Conservation (phyloP, 1,140 invertebrate species). For the Goniozus legneri region DNA sequence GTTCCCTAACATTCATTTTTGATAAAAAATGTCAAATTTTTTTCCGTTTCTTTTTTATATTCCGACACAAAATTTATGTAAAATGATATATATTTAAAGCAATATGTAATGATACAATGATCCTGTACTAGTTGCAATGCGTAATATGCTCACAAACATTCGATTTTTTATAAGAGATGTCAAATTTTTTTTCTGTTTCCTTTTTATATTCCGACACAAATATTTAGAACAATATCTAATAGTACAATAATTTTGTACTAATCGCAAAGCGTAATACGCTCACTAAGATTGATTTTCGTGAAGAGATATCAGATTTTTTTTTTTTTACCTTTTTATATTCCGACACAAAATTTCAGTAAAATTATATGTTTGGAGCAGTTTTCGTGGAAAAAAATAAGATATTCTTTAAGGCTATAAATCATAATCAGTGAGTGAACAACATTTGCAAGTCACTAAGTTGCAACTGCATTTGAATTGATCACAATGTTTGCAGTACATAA, state of each 20-base stretch:
- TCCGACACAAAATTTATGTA: no score
- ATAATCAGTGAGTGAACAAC: no score
- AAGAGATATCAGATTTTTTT: constrained; percentile 1
- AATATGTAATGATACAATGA: neutral
- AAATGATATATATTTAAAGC: no score
- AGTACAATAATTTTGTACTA: neutral
- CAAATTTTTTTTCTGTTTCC: constrained; percentile 2
- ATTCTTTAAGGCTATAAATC: no score
- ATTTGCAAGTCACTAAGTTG: no score
- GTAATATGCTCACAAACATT: neutral
- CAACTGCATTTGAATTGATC: no score
- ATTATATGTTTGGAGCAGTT: neutral
- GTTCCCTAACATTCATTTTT: neutral
- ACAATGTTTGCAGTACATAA: no score
- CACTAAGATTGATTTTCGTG: neutral
- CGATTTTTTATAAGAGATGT: neutral
- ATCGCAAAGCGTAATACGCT: neutral
- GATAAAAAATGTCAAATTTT: neutral
- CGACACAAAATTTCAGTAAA: no score
- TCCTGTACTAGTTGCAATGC: neutral
- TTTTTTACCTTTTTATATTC: constrained; percentile 1
- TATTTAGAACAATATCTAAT: constrained; percentile 1
- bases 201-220: no score
- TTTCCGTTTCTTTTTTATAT: constrained; percentile 1
- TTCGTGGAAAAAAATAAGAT: neutral